Evolutionary conservation across 2,797 vertebrate genomes (phyloP).

Genomic region (Phoeniculus purpureus): DNA sequence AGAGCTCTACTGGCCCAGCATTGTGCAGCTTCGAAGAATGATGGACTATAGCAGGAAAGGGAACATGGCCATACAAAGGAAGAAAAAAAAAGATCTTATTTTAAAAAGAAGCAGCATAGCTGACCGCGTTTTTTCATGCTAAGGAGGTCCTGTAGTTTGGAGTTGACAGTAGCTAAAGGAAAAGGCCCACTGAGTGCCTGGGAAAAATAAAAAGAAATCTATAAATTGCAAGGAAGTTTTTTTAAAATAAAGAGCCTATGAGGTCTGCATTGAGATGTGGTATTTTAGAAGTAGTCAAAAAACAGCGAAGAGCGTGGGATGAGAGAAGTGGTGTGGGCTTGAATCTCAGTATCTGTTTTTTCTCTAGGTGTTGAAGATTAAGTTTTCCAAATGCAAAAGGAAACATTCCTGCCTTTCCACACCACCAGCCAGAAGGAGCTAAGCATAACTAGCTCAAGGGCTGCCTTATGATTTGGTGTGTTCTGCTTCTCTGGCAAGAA

Average conservation of each 20-base stretch:
- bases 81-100: not conserved
- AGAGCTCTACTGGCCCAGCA: not conserved
- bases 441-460: not conserved
- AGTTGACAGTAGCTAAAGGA: not conserved
- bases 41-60: not conserved
- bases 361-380: conserved; percentile 21
- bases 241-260: not conserved
- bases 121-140: not conserved
- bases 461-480: not conserved
- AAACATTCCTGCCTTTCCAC: not conserved
- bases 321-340: conserved; percentile 47
- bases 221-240: not conserved
- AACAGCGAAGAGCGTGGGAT: conserved; percentile 42
- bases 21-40: not conserved
- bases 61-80: not conserved
- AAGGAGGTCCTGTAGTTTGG: not conserved
- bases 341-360: conserved; percentile 25
- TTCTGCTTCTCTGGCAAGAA: not conserved
- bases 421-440: not conserved
- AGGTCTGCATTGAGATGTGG: conserved; percentile 22
- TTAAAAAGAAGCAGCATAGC: not conserved
- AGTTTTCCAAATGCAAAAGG: conserved; percentile 20
- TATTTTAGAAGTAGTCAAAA: conserved; percentile 26
- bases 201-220: not conserved
- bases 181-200: not conserved